Evolutionary conservation across 2,888 invertebrate genomes (phyloP), one percentile per base, ranked within the genome.

Genomic region (Gastrophysa polygoni): DNA sequence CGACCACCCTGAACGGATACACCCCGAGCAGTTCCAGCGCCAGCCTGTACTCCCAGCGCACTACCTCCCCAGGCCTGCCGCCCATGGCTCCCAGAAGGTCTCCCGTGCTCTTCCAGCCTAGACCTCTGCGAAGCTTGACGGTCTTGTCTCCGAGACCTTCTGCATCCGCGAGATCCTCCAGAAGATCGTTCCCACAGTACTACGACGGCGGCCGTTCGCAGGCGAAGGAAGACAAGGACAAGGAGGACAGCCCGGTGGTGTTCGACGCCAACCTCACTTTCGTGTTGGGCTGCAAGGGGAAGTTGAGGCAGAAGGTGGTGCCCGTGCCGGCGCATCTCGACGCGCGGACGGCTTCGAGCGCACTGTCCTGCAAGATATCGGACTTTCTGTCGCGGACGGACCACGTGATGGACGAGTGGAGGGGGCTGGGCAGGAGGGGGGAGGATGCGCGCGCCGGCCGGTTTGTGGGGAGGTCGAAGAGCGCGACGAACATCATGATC

Each of bases 341-440:
- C 76, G 87, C 90, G 34, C 85, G 88, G 50, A 93, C 93, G 0
- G 90, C 91, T 1, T 93, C 93, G 0, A 91, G 89, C 61, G 88
- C 88, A 70, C 82, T 95, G 16, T 88, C 89, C 28, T 86, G 85
- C 32, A 91, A 91, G 81, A 94, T 95, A 57, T 87, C 91, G 58
- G 90, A 89, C 75, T 95, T 95, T 74, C 82, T 95, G 29, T 88
- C 87, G 74, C 86, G 91, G 66, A 94, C 94, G 2, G 94, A 95
- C 81, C 94, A 94, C 80, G 89, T 94, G 0, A 92, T 92, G 88
- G 92, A 94, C 74, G 93, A 94, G 76, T 95, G 94, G 94, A 85
- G 87, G 59, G 85, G 89, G 65, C 73, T 91, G 52, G 91, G 92
- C 44, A 56, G 67, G 60, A 44, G 52, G 59, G 1, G 76, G 81